Conservation (phyloP, 2,797 vertebrate species). For the Xiphophorus birchmanni region DNA sequence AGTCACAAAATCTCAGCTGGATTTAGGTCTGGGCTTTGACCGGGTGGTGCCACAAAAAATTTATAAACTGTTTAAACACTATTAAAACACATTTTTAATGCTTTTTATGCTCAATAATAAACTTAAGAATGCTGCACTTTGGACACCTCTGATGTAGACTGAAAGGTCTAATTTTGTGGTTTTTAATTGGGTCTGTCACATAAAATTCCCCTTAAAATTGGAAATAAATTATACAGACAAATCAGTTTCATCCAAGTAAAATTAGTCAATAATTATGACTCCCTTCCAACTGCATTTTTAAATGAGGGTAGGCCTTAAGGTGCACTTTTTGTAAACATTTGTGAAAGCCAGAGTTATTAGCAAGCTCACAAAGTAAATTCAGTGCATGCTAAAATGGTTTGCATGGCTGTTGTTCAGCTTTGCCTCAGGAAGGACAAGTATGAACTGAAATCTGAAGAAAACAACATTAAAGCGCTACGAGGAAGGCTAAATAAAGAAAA, state of each 20-base stretch:
- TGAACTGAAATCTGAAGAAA: conserved; percentile 3
- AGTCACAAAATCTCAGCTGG: neutral
- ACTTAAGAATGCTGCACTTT: too few relatives aligned
- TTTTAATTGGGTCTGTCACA: neutral
- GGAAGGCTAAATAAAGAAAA: neutral
- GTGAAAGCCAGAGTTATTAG: conserved; percentile 60
- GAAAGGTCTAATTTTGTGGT: too few relatives aligned
- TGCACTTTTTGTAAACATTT: conserved; percentile 31
- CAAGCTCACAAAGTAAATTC: conserved; percentile 28
- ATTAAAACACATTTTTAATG: too few relatives aligned
- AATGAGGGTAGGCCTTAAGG: conserved; percentile 47
- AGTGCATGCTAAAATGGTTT: conserved; percentile 39
- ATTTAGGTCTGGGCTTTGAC: neutral
- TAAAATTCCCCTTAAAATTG: too few relatives aligned
- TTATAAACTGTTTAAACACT: too few relatives aligned
- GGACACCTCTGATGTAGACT: too few relatives aligned
- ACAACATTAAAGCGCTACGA: neutral
- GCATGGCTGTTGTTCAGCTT: conserved; percentile 20
- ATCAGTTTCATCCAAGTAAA: neutral
- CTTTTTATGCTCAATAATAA: too few relatives aligned
- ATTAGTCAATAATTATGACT: neutral
- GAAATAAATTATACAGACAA: neutral
- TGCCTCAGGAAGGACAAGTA: neutral
- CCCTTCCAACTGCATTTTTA: conserved; percentile 37
- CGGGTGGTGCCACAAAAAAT: too few relatives aligned